Conservation (phyloP, 2,797 vertebrate genomes). For the Sphenopsis melanotis region DNA sequence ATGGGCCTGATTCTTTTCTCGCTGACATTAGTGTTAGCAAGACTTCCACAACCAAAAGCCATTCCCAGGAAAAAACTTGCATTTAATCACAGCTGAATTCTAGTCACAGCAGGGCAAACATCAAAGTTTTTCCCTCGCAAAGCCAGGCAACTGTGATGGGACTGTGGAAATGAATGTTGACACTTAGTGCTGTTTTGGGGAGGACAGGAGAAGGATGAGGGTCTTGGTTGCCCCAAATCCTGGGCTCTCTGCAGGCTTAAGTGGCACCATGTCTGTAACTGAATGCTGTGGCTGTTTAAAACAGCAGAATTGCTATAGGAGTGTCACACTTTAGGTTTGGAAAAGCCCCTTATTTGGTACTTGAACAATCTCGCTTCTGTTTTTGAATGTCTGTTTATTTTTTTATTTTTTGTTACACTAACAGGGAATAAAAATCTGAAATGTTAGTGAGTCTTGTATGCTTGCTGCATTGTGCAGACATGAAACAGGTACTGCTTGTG, state of each 20-base stretch:
- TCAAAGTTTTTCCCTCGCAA: background rate
- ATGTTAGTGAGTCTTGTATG: constrained; percentile 61
- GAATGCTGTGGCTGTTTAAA: constrained; percentile 56
- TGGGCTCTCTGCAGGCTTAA: background rate
- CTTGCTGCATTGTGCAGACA: constrained; percentile 64
- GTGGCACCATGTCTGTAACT: background rate
- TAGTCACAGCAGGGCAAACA: background rate
- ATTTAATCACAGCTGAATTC: background rate
- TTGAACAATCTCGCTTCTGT: constrained; percentile 85
- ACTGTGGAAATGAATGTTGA: constrained; percentile 38
- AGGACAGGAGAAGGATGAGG: background rate
- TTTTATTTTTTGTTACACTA: constrained; percentile 61
- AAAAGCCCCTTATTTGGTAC: constrained; percentile 80
- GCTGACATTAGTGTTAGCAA: background rate
- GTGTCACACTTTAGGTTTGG: constrained; percentile 26
- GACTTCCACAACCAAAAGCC: background rate
- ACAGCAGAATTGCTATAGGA: constrained; percentile 12
- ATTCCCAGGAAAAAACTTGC: background rate
- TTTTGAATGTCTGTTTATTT: constrained; percentile 81
- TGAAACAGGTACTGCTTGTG: constrained; percentile 56
- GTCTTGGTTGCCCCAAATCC: background rate
- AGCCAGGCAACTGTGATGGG: constrained; percentile 1
- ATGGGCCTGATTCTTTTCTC: constrained; percentile 28
- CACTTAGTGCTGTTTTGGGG: background rate
- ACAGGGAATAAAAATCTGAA: constrained; percentile 67